These are phyloP conservation scores for Vespertilio murinus DNA, from an alignment of 2,797 vertebrate genomes.

Conservation along the genomic window DNA sequence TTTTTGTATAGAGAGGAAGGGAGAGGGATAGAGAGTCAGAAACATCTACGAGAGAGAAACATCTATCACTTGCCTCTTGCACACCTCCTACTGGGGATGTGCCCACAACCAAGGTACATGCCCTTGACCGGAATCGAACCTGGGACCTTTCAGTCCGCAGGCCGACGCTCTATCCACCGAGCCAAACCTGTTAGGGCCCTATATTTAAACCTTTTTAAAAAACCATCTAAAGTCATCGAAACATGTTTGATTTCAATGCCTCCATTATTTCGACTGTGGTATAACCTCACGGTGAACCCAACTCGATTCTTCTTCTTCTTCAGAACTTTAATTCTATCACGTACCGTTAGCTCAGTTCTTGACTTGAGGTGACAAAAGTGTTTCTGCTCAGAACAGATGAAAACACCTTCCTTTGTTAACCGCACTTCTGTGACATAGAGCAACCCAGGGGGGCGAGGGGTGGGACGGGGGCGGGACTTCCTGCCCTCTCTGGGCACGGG, in stretches of 20 bases:
- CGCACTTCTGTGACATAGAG: slow-evolving; percentile 48
- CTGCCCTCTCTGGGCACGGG: slow-evolving; percentile 38
- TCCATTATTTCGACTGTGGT: slow-evolving; percentile 23
- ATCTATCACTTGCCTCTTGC: no score
- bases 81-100: no score
- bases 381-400: slow-evolving; percentile 77
- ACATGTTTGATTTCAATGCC: slow-evolving; percentile 37
- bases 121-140: no score
- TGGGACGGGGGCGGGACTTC: not conserved
- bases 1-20: no score
- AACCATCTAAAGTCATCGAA: not conserved
- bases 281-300: slow-evolving; percentile 58
- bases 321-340: slow-evolving; percentile 51
- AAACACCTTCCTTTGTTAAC: slow-evolving; percentile 55
- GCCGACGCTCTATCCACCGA: no score
- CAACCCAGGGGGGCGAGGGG: not conserved
- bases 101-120: no score
- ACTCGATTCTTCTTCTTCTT: slow-evolving; percentile 47
- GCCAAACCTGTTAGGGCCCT: not conserved
- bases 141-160: no score
- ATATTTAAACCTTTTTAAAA: slow-evolving; percentile 11
- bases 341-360: slow-evolving; percentile 38
- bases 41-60: no score
- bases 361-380: slow-evolving; percentile 67
- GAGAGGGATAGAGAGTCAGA: no score